phyloP scores from a whole-genome alignment of 2,888 invertebrate species.

The Drosophila lutescens region DNA sequence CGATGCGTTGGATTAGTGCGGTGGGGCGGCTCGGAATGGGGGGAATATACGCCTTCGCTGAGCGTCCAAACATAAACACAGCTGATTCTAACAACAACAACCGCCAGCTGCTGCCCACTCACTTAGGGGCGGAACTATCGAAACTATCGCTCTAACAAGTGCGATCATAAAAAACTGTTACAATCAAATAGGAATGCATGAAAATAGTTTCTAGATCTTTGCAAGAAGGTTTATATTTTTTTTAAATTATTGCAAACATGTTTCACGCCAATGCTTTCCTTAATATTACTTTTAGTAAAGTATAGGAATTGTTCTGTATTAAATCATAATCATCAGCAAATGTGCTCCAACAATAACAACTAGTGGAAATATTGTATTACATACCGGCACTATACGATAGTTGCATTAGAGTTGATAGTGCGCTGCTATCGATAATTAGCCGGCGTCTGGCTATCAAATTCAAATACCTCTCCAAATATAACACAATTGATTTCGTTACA shows the following conservation, averaged over 20 bases:
- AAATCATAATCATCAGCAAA: neutral
- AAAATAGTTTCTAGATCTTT: too few species aligned
- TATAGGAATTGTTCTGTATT: neutral
- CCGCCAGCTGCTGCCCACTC: neutral
- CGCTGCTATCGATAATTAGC: constrained; percentile 13
- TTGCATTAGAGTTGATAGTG: neutral
- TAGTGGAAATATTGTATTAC: neutral
- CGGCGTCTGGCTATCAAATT: neutral
- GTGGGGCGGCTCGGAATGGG: neutral
- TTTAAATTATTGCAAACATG: too few species aligned
- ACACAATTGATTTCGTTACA: constrained; percentile 25
- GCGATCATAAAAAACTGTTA: too few species aligned
- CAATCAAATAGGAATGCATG: too few species aligned
- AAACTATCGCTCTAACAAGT: constrained; percentile 21
- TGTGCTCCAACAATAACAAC: rapidly evolving
- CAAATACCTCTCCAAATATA: constrained; percentile 17
- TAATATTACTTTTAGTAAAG: too few species aligned
- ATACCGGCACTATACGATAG: neutral
- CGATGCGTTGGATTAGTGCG: constrained; percentile 2
- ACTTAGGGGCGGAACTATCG: neutral
- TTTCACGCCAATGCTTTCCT: too few species aligned
- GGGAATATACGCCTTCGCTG: neutral
- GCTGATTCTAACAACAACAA: constrained; percentile 11
- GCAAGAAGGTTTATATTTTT: too few species aligned
- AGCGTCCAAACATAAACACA: constrained; percentile 32